phyloP scores from a whole-genome alignment of 37 sponge, comb jelly and placozoan genomes.

The Spongia lamella region DNA sequence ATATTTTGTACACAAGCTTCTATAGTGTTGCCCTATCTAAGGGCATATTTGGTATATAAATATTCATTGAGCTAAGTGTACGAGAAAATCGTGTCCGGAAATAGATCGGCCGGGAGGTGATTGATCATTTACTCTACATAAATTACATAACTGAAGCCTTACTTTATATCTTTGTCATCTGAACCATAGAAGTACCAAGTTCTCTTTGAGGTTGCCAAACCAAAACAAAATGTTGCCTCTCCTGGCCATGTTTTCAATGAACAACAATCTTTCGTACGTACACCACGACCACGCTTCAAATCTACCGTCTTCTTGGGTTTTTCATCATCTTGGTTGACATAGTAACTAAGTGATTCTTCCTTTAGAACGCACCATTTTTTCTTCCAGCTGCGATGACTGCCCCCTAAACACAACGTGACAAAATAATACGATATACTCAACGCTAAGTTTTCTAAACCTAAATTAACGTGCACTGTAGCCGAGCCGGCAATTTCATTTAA shows the following conservation, averaged over 20 bases:
- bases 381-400: slow-evolving; percentile 59
- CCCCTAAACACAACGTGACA: slow-evolving; percentile 38
- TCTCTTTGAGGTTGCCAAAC: slow-evolving; percentile 43
- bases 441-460: no score
- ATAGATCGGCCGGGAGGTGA: no score
- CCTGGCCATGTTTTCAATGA: slow-evolving; percentile 49
- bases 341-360: slow-evolving; percentile 41
- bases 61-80: no score
- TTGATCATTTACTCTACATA: no score
- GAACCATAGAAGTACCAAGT: slow-evolving; percentile 67
- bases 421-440: background rate
- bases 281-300: slow-evolving; percentile 40
- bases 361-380: slow-evolving; percentile 53
- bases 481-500: no score
- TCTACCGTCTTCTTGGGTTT: slow-evolving; percentile 53
- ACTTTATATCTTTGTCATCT: slow-evolving; percentile 27
- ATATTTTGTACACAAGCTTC: no score
- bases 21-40: no score
- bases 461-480: no score
- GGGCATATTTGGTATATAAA: no score
- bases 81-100: no score
- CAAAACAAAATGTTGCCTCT: slow-evolving; percentile 49
- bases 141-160: slow-evolving; percentile 16
- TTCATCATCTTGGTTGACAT: slow-evolving; percentile 27
- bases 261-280: slow-evolving; percentile 29